Evolutionary conservation across 2,113 vertebrate genomes (phyloP).

Genomic region (Craseonycteris thonglongyai): DNA sequence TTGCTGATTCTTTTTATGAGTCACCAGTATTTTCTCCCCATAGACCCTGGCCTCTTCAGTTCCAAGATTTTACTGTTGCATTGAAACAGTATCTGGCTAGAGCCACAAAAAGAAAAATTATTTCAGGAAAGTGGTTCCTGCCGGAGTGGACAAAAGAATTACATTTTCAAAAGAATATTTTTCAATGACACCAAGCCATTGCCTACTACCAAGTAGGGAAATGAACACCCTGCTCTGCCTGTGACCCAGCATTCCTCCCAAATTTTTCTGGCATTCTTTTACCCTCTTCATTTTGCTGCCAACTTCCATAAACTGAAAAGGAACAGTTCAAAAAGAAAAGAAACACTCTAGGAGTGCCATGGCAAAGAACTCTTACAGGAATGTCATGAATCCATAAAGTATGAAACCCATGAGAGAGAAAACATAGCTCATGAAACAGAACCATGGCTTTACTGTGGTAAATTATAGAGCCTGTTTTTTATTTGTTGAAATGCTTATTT

Average conservation of each 20-base stretch:
- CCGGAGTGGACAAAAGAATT: background rate
- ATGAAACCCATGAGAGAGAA: background rate
- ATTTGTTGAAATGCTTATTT: background rate
- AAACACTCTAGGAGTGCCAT: background rate
- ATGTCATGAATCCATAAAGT: background rate
- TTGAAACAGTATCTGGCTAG: background rate
- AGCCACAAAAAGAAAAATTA: conserved; percentile 11
- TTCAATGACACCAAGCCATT: background rate
- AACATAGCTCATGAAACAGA: background rate
- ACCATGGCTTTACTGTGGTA: background rate
- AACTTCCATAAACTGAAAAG: background rate
- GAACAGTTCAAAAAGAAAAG: background rate
- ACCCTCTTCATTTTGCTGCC: background rate
- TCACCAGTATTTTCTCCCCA: background rate
- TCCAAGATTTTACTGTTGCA: background rate
- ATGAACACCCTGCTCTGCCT: background rate
- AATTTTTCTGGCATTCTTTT: background rate
- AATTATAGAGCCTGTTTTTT: background rate
- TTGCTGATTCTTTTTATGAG: background rate
- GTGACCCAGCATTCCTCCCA: background rate
- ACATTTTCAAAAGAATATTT: background rate
- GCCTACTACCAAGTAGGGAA: background rate
- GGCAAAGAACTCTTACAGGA: background rate
- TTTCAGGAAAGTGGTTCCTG: conserved; percentile 12
- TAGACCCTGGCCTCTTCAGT: background rate